Conservation (phyloP, 2,888 invertebrate genomes). For the Steromphala cineraria region DNA sequence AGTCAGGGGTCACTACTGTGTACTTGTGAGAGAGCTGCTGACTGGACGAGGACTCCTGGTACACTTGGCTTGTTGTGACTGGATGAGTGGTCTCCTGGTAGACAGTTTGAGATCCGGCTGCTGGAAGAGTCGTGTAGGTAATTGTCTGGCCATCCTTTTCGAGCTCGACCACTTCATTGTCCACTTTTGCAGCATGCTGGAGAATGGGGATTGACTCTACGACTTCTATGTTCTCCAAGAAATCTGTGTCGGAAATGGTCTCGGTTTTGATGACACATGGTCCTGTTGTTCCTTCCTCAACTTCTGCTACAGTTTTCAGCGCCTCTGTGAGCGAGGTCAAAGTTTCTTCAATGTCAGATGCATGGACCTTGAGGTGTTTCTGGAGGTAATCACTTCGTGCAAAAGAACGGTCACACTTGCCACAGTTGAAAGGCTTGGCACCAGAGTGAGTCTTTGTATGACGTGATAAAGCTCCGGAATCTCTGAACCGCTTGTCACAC, state of each 20-base stretch:
- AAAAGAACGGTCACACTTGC: neutral
- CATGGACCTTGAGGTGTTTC: neutral
- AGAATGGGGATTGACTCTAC: neutral
- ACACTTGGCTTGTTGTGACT: too few relatives aligned
- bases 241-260: neutral
- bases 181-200: neutral
- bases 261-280: neutral
- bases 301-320: neutral
- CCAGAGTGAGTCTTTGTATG: neutral
- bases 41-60: neutral
- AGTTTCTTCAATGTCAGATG: neutral
- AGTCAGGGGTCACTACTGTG: neutral
- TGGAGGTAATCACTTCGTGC: slow-evolving; percentile 1
- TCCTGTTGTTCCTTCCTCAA: neutral
- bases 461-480: neutral
- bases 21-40: neutral
- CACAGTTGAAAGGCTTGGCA: neutral
- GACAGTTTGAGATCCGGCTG: neutral
- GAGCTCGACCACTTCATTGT: neutral
- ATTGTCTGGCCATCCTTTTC: neutral
- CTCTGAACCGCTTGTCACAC: slow-evolving; percentile 3
- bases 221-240: neutral
- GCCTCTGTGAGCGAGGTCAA: neutral
- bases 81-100: neutral
- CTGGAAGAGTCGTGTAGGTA: neutral